Percentiles rank a stretch among this genome's conserved stretches.
Conservation (phyloP, 2,888 invertebrate genomes). For the Hirtodrosophila histrioides region DNA sequence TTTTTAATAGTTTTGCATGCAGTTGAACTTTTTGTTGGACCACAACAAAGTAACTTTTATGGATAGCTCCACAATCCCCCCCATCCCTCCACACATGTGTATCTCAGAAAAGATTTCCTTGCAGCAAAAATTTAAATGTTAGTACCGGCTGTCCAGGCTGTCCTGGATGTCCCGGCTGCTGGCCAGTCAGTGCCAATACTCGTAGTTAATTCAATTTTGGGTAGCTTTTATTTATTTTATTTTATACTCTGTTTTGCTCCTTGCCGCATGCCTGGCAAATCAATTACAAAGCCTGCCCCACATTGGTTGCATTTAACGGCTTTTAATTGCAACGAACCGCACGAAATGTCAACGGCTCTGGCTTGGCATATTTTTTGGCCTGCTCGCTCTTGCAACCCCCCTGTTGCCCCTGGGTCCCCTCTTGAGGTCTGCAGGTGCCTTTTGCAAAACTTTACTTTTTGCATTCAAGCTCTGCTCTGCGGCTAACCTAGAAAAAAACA, state of each 20-base stretch:
- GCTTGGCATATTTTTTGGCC: slow-evolving; percentile 57
- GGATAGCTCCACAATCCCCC: slow-evolving; percentile 27
- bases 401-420: slow-evolving; percentile 3
- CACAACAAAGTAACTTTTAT: slow-evolving; percentile 45
- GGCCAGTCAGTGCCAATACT: slow-evolving; percentile 13
- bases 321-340: slow-evolving; percentile 71
- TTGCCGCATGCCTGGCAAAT: slow-evolving; percentile 56
- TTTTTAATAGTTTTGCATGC: slow-evolving; percentile 72
- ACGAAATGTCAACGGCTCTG: slow-evolving; percentile 72
- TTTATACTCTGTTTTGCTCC: slow-evolving; percentile 1
- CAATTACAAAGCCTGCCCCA: slow-evolving; percentile 62
- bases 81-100: too few species aligned
- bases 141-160: background rate
- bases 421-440: slow-evolving; percentile 64
- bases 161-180: slow-evolving; percentile 4
- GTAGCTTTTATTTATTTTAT: slow-evolving; percentile 34
- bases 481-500: slow-evolving; percentile 70
- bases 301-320: slow-evolving; percentile 55
- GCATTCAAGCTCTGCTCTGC: slow-evolving; percentile 43
- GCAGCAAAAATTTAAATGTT: slow-evolving; percentile 53
- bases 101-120: slow-evolving; percentile 58
- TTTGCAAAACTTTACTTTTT: slow-evolving; percentile 34
- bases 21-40: slow-evolving; percentile 42
- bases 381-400: slow-evolving; percentile 21
- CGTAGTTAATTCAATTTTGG: slow-evolving; percentile 38